Evolutionary conservation across 2,888 invertebrate genomes (phyloP).

Genomic region (Lycia hirtaria): DNA sequence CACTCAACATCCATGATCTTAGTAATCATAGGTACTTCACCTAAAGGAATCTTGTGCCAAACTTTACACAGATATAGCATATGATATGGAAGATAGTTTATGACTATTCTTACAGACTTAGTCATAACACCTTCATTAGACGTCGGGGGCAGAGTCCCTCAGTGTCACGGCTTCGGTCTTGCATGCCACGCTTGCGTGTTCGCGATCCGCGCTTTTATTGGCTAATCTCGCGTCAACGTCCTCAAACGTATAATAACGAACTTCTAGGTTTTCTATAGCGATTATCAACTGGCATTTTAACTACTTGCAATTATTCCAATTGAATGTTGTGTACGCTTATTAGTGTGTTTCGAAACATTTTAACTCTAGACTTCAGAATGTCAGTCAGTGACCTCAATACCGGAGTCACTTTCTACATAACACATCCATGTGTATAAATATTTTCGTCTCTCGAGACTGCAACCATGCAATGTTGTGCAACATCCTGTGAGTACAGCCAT

Average conservation of each 20-base stretch:
- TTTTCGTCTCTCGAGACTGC: slow-evolving; percentile 40
- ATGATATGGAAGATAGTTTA: slow-evolving; percentile 34
- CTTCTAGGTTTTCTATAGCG: slow-evolving; percentile 12
- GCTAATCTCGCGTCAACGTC: slow-evolving; percentile 36
- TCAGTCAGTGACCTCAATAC: slow-evolving; percentile 30
- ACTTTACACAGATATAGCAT: slow-evolving; percentile 27
- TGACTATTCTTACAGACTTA: slow-evolving; percentile 55
- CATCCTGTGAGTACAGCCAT: slow-evolving; percentile 51
- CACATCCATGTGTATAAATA: slow-evolving; percentile 27
- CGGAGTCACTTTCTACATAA: slow-evolving; percentile 8
- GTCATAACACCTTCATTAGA: slow-evolving; percentile 44
- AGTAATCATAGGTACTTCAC: slow-evolving; percentile 38
- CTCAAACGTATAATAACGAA: slow-evolving; percentile 23
- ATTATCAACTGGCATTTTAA: slow-evolving; percentile 15
- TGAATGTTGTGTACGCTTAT: slow-evolving; percentile 9
- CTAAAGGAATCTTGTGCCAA: slow-evolving; percentile 43
- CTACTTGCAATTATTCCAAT: slow-evolving; percentile 10
- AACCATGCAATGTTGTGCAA: slow-evolving; percentile 55
- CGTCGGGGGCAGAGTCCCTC: slow-evolving; percentile 63
- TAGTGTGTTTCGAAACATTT: slow-evolving; percentile 14
- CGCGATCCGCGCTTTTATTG: slow-evolving; percentile 28
- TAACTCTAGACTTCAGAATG: slow-evolving; percentile 12
- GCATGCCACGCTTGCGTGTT: slow-evolving; percentile 64
- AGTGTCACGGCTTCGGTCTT: slow-evolving; percentile 42
- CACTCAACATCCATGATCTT: slow-evolving; percentile 36